phyloP scores from a whole-genome alignment of 2,113 vertebrate genomes.

The Chaetodon trifascialis region DNA sequence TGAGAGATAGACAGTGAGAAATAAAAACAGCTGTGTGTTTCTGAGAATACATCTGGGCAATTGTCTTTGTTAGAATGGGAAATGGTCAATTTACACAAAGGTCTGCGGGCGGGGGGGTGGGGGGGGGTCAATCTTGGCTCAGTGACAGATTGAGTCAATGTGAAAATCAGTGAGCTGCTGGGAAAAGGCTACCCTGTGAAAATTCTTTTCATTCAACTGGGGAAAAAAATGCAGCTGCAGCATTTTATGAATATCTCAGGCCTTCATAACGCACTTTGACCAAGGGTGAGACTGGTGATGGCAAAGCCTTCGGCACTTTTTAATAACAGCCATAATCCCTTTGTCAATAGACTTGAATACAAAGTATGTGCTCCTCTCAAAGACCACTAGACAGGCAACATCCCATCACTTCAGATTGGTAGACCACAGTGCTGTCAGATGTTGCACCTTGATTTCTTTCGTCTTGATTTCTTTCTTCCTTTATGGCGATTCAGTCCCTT shows the following conservation, averaged over 20 bases:
- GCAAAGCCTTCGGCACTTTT: conserved; percentile 17
- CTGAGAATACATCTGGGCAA: conserved; percentile 26
- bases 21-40: conserved; percentile 25
- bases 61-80: conserved; percentile 42
- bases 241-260: conserved; percentile 41
- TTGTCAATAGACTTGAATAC: conserved; percentile 32
- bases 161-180: conserved; percentile 68
- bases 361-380: conserved; percentile 5
- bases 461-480: conserved; percentile 26
- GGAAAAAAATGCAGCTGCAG: conserved; percentile 26
- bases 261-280: conserved; percentile 1
- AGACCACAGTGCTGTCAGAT: not conserved
- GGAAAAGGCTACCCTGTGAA: conserved; percentile 41
- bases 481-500: conserved; percentile 4
- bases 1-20: not conserved
- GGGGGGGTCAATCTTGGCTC: conserved; percentile 36
- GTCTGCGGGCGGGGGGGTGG: conserved; percentile 35
- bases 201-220: conserved; percentile 47
- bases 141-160: conserved; percentile 63
- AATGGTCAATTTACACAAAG: conserved; percentile 67
- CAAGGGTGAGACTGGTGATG: conserved; percentile 19
- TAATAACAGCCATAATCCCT: conserved; percentile 43
- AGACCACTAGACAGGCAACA: not conserved
- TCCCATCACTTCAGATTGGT: conserved; percentile 7
- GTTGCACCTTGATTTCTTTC: conserved; percentile 26